phyloP scores from a whole-genome alignment of 2,888 invertebrate species.

The Ellobium chinense region DNA sequence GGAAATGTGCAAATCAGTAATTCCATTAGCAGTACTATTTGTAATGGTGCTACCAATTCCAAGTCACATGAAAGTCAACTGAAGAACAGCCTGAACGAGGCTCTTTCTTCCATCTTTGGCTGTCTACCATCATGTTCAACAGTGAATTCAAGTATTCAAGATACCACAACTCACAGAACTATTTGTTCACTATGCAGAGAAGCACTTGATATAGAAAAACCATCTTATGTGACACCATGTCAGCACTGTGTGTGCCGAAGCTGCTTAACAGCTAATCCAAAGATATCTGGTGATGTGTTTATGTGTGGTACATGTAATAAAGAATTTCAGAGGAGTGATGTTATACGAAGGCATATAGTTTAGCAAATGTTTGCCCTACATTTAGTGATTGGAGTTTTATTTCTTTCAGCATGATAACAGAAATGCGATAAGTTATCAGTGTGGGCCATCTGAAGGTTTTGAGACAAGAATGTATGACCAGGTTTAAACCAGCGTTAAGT shows the following conservation, averaged over 20 bases:
- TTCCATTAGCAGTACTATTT: background rate
- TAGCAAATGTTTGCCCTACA: too few relatives aligned
- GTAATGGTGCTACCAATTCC: background rate
- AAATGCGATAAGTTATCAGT: too few relatives aligned
- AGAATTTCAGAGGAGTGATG: conserved; percentile 8
- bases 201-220: background rate
- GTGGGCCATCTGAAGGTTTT: too few relatives aligned
- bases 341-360: conserved; percentile 30
- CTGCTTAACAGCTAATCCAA: conserved; percentile 12
- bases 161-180: background rate
- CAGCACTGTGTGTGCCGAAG: conserved; percentile 39
- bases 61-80: conserved; percentile 55
- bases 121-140: background rate
- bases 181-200: conserved; percentile 13
- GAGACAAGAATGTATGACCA: too few relatives aligned
- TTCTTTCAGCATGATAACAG: too few relatives aligned
- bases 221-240: conserved; percentile 25
- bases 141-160: background rate
- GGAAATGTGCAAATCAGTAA: background rate
- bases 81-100: conserved; percentile 58
- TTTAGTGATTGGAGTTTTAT: too few relatives aligned
- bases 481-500: too few relatives aligned
- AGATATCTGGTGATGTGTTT: background rate
- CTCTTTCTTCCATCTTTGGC: conserved; percentile 56
- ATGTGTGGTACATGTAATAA: conserved; percentile 27